Base-by-base conservation (phyloP, 2,888 invertebrate species). In the Mythimna ferrago region DNA sequence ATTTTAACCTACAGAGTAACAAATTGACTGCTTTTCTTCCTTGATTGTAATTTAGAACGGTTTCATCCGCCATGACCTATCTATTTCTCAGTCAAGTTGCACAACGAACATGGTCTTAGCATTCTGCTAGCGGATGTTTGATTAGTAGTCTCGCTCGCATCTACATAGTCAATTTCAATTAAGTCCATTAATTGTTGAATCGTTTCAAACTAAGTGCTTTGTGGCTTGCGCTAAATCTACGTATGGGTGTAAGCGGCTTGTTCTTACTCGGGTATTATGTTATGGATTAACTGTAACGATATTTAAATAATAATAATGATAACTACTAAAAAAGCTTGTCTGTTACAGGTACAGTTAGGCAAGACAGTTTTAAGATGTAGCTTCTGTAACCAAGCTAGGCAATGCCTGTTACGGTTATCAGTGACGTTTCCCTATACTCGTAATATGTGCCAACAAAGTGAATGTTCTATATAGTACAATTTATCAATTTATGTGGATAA, bases 161-260 rank as follows among this genome's bases (percentile, higher is more conserved):
- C 38, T 66, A 78, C 65, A 68, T 74, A 84, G 57, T 78, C 74
- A 81, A 84, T 82, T 77, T 76, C 72, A 82, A 83, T 83, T 73
- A 84, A 73, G 71, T 77, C 60, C 64, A 73, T 82, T 84, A 82
- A 78, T 77, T 81, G 66, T 78, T 84, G 69, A 82, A 74, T 73
- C 78, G 70, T 77, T 84, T 66, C 68, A 71, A 73, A 79, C 79
- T 81, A 81, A 82, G 82, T 76, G 73, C 77, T 84, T 65, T 62
- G 78, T 71, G 84, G 84, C 65, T 71, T 73, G 54, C 53, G 57
- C 44, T 57, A 54, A 64, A 54, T 11, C 44, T 78, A 71, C 51
- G 16, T 19, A 56, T 48, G 57, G 58, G 56, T 76, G 64, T 65
- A 16, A 63, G 41, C 35, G 57, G 65, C 65, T 66, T 63, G 61